Evolutionary conservation across 2,113 vertebrate genomes (phyloP).

Genomic region (Halcyon senegalensis): DNA sequence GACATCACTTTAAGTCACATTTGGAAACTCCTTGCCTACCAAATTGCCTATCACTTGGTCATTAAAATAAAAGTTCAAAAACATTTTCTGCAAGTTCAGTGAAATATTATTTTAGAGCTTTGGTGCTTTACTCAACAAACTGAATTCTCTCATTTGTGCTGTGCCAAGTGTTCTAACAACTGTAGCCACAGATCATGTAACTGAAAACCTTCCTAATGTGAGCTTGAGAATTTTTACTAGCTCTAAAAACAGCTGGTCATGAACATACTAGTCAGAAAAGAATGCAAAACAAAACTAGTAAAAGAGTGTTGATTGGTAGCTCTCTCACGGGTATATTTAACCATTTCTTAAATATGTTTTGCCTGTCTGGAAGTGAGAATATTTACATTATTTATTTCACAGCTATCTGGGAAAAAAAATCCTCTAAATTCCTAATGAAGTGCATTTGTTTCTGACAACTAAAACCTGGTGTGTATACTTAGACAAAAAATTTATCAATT

Average conservation of each 20-base stretch:
- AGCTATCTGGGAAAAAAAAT: constrained; percentile 1
- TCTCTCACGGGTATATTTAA: constrained; percentile 64
- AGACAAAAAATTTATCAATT: constrained; percentile 32
- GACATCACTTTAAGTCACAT: background rate
- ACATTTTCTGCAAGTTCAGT: constrained; percentile 37
- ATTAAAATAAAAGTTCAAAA: constrained; percentile 47
- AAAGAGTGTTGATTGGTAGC: constrained; percentile 57
- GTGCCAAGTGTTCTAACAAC: constrained; percentile 61
- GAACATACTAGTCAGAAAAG: constrained; percentile 57
- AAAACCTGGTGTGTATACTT: constrained; percentile 26
- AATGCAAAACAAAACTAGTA: constrained; percentile 64
- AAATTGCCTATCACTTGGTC: constrained; percentile 26
- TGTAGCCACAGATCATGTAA: constrained; percentile 64
- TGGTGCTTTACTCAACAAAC: constrained; percentile 54
- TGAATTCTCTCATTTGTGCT: constrained; percentile 60
- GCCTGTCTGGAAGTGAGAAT: constrained; percentile 41
- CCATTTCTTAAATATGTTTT: constrained; percentile 28
- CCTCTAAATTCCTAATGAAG: background rate
- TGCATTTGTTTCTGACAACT: constrained; percentile 10
- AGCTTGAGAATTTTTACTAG: constrained; percentile 71
- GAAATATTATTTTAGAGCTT: constrained; percentile 59
- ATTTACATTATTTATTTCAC: constrained; percentile 50
- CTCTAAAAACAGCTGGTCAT: constrained; percentile 63
- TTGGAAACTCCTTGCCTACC: background rate
- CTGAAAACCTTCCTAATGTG: constrained; percentile 62